phyloP scores from a whole-genome alignment of 2,888 invertebrate genomes.

The Xanthostigma xanthostigma region DNA sequence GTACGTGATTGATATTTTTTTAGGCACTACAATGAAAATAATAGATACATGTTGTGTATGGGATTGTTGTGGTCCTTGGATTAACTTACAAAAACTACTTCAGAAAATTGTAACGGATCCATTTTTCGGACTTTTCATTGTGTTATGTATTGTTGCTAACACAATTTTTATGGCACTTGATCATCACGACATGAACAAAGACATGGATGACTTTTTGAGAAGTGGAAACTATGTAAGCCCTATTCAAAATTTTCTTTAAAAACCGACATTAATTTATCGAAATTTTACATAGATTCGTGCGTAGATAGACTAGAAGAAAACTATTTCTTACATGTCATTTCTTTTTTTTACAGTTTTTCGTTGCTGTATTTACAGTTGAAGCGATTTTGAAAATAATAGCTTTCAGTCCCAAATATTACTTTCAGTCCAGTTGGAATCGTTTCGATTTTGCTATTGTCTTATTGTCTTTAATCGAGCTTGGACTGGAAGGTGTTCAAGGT shows the following conservation, averaged over 20 bases:
- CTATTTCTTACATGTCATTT: constrained; percentile 3
- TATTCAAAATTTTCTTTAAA: constrained; percentile 19
- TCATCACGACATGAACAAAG: constrained; percentile 84
- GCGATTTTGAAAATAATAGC: constrained; percentile 88
- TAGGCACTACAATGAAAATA: constrained; percentile 58
- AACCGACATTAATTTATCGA: background rate
- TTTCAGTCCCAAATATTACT: constrained; percentile 93
- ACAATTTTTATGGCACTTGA: constrained; percentile 96
- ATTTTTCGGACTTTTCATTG: constrained; percentile 95
- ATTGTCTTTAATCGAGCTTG: constrained; percentile 84
- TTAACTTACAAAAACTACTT: constrained; percentile 78
- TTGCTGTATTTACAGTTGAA: constrained; percentile 92
- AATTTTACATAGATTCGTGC: background rate
- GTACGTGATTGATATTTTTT: constrained; percentile 23
- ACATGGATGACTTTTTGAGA: constrained; percentile 72
- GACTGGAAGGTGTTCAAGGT: constrained; percentile 87
- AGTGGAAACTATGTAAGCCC: constrained; percentile 93
- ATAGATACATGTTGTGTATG: constrained; percentile 91
- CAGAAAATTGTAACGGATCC: constrained; percentile 90
- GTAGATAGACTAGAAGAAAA: background rate
- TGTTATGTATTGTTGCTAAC: constrained; percentile 93
- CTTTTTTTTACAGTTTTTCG: constrained; percentile 68
- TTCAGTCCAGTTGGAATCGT: constrained; percentile 98
- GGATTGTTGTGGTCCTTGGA: constrained; percentile 92
- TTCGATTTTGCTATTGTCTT: constrained; percentile 98